phyloP scores from a whole-genome alignment of 2,113 vertebrate genomes.

The Sarotherodon lohbergeri region DNA sequence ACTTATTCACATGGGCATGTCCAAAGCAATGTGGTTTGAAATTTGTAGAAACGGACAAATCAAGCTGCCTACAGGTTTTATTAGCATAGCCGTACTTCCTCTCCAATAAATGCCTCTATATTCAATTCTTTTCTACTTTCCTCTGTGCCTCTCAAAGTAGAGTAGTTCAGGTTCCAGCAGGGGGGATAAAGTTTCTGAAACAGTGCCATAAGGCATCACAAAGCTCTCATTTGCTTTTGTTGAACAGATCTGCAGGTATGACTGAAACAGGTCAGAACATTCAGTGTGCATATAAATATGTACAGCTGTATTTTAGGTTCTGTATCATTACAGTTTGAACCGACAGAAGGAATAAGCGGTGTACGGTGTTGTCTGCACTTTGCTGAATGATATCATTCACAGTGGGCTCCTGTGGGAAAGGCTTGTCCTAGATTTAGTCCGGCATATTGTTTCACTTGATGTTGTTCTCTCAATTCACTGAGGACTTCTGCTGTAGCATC shows the following conservation, averaged over 20 bases:
- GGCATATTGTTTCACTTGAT: conserved; percentile 43
- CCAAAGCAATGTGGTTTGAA: background rate
- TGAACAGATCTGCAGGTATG: background rate
- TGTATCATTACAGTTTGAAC: background rate
- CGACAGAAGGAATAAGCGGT: background rate
- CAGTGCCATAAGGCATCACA: background rate
- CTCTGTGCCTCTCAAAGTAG: background rate
- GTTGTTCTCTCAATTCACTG: conserved; percentile 9
- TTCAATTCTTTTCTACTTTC: background rate
- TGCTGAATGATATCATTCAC: conserved; percentile 32
- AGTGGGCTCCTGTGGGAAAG: conserved; percentile 27
- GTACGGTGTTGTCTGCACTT: background rate
- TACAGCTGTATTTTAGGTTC: background rate
- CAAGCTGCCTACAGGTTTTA: background rate
- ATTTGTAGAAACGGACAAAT: background rate
- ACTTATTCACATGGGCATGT: background rate
- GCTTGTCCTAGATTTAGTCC: conserved; percentile 46
- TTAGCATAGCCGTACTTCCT: background rate
- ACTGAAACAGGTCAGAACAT: background rate
- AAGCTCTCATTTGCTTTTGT: background rate
- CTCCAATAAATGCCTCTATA: background rate
- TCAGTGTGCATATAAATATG: background rate
- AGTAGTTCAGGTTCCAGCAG: background rate
- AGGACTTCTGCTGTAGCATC: background rate
- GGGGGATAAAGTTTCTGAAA: background rate